phyloP scores from a whole-genome alignment of 2,888 invertebrate species.

The Himalopsyche tibetana region DNA sequence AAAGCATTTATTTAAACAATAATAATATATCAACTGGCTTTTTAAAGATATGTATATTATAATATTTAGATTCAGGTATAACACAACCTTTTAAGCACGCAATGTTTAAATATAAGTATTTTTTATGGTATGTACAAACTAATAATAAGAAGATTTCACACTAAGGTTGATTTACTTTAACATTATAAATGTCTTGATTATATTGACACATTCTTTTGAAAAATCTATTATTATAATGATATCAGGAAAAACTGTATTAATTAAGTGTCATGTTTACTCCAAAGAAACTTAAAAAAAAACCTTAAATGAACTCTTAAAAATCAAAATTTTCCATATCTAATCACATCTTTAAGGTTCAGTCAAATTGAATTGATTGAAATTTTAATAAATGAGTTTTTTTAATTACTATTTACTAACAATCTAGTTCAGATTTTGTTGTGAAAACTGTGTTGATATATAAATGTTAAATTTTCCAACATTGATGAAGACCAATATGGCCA shows the following conservation, averaged over 20 bases:
- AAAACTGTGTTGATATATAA: background rate
- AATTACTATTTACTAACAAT: background rate
- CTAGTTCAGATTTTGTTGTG: background rate
- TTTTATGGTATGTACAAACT: background rate
- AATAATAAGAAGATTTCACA: background rate
- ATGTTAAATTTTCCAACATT: no score
- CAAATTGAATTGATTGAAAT: no score
- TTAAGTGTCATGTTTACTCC: no score
- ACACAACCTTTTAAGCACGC: slow-evolving; percentile 49
- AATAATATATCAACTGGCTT: slow-evolving; percentile 48
- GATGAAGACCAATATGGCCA: background rate
- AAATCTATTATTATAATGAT: background rate
- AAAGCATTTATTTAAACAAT: slow-evolving; percentile 8
- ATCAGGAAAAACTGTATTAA: no score
- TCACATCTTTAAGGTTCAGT: no score
- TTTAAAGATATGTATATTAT: slow-evolving; percentile 44
- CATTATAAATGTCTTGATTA: background rate
- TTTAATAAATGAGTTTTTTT: no score
- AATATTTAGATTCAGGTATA: slow-evolving; percentile 44
- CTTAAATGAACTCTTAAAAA: no score
- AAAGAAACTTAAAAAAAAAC: no score
- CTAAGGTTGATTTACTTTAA: background rate
- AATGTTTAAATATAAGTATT: slow-evolving; percentile 20
- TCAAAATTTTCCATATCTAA: no score
- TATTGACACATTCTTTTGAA: background rate